Conservation (phyloP, 2,113 vertebrate genomes). For the Triplophysa rosa region DNA sequence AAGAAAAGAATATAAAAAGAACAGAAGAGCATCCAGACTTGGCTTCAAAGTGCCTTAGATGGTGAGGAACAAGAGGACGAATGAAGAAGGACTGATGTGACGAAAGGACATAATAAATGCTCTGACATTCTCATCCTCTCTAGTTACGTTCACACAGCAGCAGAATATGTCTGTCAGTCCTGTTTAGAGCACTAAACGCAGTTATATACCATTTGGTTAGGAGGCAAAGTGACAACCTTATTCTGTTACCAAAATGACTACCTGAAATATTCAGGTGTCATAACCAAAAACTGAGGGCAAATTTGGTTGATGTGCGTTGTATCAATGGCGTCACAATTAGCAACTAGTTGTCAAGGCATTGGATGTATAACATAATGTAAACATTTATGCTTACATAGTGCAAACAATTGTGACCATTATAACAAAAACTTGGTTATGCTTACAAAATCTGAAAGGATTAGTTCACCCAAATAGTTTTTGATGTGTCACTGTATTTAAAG, state of each 20-base stretch:
- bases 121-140: not conserved
- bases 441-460: not conserved
- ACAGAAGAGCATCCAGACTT: slow-evolving; percentile 27
- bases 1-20: slow-evolving; percentile 50
- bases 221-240: no score
- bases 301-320: no score
- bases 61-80: slow-evolving; percentile 18
- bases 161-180: not conserved
- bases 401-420: no score
- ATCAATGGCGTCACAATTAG: no score
- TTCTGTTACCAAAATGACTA: no score
- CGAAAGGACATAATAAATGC: slow-evolving; percentile 9
- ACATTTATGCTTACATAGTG: no score
- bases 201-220: not conserved
- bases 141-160: not conserved
- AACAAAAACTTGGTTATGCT: not conserved
- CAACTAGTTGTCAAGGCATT: no score
- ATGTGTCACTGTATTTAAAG: no score
- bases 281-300: no score
- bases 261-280: no score
- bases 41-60: slow-evolving; percentile 37
- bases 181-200: not conserved
- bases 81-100: slow-evolving; percentile 31
- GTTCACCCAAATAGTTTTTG: not conserved
- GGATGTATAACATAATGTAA: no score